Evolutionary conservation across 2,888 invertebrate genomes (phyloP), one percentile per base, ranked within the genome.

Genomic region (Thysanoteuthis rhombus): DNA sequence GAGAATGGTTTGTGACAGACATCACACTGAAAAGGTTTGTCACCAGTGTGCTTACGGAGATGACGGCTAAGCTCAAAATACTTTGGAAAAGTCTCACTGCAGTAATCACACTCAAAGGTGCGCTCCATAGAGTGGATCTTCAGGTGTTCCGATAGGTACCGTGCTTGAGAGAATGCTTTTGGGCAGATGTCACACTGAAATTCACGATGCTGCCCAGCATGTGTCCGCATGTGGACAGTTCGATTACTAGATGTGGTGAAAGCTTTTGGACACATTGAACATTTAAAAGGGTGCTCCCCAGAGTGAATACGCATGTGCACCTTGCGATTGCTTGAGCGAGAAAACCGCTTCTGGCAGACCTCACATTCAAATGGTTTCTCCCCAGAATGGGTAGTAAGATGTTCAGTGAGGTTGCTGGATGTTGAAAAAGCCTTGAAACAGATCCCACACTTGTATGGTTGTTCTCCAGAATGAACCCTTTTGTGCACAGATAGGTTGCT

Each of bases 11-110:
- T 93, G 19, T 42, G 42, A 39, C 93, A 93, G 16, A 52, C 89
- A 42, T 89, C 89, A 89, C 93, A 93, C 39, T 42, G 89, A 40
- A 52, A 93, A 40, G 93, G 89, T 93, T 58, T 93, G 42, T 89
- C 90, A 6, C 93, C 93, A 40, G 93, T 90, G 39, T 93, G 93
- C 19, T 75, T 89, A 22, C 40, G 39, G 16, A 93, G 45, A 89
- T 93, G 93, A 89, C 42, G 89, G 12, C 36, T 93, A 19, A 93
- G 45, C 36, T 89, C 42, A 42, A 42, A 42, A 36, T 89, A 89
- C 12, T 93, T 47, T 28, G 90, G 45, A 40, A 93, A 93, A 3
- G 89, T 52, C 32, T 93, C 58, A n/a, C 89, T 58, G 40, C 93
- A 93, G 32, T 93, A 45, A 40, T 93, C 93, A 89, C 93, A 93